Conservation (phyloP, 2,113 vertebrate species). For the Aptenodytes forsteri region DNA sequence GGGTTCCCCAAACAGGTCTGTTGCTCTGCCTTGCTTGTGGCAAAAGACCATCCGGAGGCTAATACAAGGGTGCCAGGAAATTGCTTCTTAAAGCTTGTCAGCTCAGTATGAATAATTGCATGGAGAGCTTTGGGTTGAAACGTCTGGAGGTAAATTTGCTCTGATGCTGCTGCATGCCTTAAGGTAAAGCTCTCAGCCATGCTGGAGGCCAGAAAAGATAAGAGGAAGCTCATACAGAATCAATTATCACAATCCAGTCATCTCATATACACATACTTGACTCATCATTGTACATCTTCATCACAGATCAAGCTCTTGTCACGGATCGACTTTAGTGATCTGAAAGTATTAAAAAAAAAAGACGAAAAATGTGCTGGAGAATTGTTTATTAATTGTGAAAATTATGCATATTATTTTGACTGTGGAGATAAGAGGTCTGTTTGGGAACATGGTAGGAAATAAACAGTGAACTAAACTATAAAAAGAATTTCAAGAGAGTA, state of each 20-base stretch:
- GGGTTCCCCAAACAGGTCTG: neutral
- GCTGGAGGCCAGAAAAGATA: neutral
- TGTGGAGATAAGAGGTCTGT: neutral
- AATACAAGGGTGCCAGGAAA: neutral
- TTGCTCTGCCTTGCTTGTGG: neutral
- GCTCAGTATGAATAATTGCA: neutral
- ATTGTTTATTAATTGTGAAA: neutral
- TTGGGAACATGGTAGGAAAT: neutral
- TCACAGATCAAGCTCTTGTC: neutral
- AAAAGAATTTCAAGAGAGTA: neutral
- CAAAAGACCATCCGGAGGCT: neutral
- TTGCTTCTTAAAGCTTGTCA: neutral
- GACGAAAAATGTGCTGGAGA: neutral
- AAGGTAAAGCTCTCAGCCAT: neutral
- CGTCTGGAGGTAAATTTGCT: neutral
- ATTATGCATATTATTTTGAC: neutral
- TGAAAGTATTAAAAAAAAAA: neutral
- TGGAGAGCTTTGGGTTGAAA: neutral
- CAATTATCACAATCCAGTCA: neutral
- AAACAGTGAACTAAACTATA: neutral
- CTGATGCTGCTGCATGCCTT: neutral
- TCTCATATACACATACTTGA: neutral
- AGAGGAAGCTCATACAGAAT: neutral
- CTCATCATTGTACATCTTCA: neutral
- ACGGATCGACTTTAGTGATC: neutral